Evolutionary conservation across 1,140 invertebrate species (phyloP).

Genomic region (Bombus huntii): DNA sequence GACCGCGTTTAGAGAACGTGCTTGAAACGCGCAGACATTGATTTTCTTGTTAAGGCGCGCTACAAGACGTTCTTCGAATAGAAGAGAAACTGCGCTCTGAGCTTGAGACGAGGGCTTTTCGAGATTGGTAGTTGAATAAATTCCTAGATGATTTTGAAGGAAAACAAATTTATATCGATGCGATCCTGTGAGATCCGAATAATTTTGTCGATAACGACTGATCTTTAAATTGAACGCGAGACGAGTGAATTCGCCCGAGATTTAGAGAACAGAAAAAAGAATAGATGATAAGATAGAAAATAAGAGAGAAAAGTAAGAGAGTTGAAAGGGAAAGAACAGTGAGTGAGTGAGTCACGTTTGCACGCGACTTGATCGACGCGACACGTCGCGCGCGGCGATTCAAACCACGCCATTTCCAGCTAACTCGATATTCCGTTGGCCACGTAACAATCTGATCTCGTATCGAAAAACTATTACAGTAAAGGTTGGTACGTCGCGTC

Average conservation of each 20-base stretch:
- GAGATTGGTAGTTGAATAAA: too few species aligned
- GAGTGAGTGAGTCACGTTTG: neutral
- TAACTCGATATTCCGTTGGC: slow-evolving; percentile 36
- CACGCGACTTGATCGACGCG: slow-evolving; percentile 34
- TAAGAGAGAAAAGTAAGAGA: neutral
- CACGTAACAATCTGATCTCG: slow-evolving; percentile 40
- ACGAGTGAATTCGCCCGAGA: neutral
- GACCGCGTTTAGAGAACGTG: slow-evolving; percentile 48
- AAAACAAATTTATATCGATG: too few species aligned
- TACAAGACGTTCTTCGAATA: slow-evolving; percentile 26
- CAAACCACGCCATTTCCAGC: slow-evolving; percentile 7
- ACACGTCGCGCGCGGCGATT: neutral
- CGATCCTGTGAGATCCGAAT: too few species aligned
- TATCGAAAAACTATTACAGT: slow-evolving; percentile 46
- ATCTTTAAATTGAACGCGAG: neutral
- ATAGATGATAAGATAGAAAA: neutral
- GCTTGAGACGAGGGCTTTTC: too few species aligned
- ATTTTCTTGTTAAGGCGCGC: slow-evolving; percentile 12
- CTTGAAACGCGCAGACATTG: slow-evolving; percentile 12
- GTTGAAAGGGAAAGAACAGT: too few species aligned
- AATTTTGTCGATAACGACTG: too few species aligned
- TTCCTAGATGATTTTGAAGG: too few species aligned
- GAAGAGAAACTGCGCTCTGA: neutral
- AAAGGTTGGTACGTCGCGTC: slow-evolving; percentile 4
- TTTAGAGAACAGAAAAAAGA: too few species aligned